Evolutionary conservation across 2,113 vertebrate species (phyloP), one percentile per base, ranked within the genome.

Genomic region (Agapornis roseicollis): DNA sequence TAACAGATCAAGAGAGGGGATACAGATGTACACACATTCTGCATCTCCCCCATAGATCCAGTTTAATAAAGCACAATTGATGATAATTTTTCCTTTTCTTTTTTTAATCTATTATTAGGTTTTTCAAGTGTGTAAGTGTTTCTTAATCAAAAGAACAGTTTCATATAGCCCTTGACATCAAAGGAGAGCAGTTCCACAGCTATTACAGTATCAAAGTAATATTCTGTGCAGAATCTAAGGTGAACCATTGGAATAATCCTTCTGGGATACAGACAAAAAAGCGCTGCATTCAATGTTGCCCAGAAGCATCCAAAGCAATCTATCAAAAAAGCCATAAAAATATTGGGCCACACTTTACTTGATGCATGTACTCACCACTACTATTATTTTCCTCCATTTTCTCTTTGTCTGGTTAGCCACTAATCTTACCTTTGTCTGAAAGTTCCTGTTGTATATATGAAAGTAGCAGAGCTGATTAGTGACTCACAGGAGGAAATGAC

Each of bases 111-210:
- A 96, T 97, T 98, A 95, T 97, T 93, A 95, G 78, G 86, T 78
- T 97, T 97, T 97, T 95, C 97, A 97, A 97, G 94, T 42, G 66
- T 92, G 61, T 56, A 94, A 96, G 94, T 89, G 64, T 80, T 96
- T 94, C 97, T 96, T 98, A 98, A 98, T 98, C 97, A 98, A 98
- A 98, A 97, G 97, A 96, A 95, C 81, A 95, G 88, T 94, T 97
- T 88, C 80, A 90, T 87, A 91, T 85, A 91, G 93, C 94, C 94
- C 93, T 81, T 81, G 88, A 95, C 97, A 98, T 98, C 97, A 98
- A 97, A 98, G 85, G 85, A 90, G 41, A 96, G 86, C 86, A 61
- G 96, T 97, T 97, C 97, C 80, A 97, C 96, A 97, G 96, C 98
- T 93, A 97, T 98, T 97, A 98, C 94, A 88, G 92, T 96, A 97